Conservation (phyloP, 2,113 vertebrate species). For the Baryphthengus martii region DNA sequence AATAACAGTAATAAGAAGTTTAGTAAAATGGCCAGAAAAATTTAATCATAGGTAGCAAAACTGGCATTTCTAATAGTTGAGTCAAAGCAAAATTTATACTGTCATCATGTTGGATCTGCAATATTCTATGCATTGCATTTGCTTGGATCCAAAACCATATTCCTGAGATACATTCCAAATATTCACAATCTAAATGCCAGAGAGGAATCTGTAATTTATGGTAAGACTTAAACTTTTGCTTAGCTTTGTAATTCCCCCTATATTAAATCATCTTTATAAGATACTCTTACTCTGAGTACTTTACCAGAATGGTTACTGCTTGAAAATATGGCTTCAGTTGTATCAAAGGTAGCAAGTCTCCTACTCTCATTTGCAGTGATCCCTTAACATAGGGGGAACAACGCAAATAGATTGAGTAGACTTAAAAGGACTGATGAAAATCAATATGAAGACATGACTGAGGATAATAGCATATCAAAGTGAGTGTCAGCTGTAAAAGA, state of each 20-base stretch:
- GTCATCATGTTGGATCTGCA: neutral
- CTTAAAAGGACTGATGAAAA: neutral
- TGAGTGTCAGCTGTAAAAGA: neutral
- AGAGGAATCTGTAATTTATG: neutral
- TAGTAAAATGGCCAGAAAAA: neutral
- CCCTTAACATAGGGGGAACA: neutral
- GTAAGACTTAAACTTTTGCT: neutral
- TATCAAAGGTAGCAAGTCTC: neutral
- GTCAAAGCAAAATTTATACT: neutral
- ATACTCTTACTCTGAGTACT: neutral
- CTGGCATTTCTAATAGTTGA: neutral
- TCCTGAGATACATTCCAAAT: neutral
- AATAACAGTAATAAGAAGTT: neutral
- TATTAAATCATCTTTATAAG: conserved; percentile 5
- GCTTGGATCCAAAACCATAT: neutral
- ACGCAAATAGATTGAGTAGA: neutral
- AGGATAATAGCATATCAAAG: neutral
- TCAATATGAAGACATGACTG: neutral
- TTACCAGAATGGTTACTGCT: neutral
- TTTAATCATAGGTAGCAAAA: neutral
- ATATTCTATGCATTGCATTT: neutral
- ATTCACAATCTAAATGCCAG: neutral
- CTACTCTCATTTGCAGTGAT: neutral
- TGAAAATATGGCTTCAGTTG: neutral
- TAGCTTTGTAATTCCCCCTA: neutral